Conservation (phyloP, 2,113 vertebrate species). For the Accipiter cooperii region DNA sequence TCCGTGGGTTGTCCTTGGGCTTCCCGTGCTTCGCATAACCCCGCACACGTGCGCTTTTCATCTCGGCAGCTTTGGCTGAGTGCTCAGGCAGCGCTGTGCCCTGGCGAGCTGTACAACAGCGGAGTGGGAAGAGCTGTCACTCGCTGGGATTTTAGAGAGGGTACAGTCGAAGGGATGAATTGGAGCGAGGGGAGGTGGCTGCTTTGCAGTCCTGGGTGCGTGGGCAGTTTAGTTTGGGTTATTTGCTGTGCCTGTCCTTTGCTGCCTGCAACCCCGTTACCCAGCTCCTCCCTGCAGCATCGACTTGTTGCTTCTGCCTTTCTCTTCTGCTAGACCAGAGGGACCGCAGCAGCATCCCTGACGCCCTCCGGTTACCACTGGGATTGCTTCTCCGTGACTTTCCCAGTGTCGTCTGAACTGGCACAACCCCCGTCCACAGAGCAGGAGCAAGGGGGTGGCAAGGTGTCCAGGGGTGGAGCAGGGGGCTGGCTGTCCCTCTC, state of each 20-base stretch:
- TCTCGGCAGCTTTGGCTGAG: neutral
- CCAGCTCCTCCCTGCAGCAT: neutral
- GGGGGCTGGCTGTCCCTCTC: neutral
- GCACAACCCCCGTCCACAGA: neutral
- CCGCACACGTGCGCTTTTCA: accelerated
- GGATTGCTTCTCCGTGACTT: accelerated
- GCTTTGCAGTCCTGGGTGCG: neutral
- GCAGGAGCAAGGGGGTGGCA: neutral
- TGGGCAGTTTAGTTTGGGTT: neutral
- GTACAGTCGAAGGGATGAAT: neutral
- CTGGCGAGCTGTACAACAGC: neutral
- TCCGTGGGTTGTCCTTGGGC: neutral
- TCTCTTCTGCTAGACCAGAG: neutral
- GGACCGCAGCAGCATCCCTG: neutral
- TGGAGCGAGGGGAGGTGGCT: neutral
- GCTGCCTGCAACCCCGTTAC: neutral
- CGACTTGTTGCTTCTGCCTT: neutral
- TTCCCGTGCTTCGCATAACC: neutral
- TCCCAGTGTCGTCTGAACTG: neutral
- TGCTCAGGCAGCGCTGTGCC: neutral
- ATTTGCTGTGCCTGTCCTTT: neutral
- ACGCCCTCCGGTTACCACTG: neutral
- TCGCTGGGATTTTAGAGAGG: neutral
- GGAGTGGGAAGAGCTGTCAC: accelerated
- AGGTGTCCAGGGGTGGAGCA: neutral